Evolutionary conservation across 2,888 invertebrate species (phyloP), one percentile per base, ranked within the genome.

Genomic region (Andrena trimmerana): DNA sequence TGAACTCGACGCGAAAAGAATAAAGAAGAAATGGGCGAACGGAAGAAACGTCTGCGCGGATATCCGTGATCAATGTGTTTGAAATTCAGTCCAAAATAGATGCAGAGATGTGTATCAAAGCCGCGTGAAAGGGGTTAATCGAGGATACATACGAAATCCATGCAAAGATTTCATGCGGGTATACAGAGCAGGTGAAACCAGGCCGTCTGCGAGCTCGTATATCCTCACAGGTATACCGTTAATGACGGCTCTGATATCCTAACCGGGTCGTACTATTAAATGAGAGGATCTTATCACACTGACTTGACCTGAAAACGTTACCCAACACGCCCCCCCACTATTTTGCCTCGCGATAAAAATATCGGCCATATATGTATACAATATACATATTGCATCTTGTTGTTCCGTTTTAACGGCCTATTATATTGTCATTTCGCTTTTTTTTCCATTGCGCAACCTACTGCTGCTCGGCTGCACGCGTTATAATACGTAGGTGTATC

Each of bases 231-330:
- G 74, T 77, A 71, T 77, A 69, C 65, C 84, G 66, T 84, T 86
- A 83, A 84, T 80, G 84, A 81, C 82, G 65, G 75, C 50, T 72
- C 69, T 78, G 78, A 81, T 83, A 80, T 73, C 73, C 84, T 73
- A 74, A 83, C 57, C 78, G 76, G 59, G 63, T 42, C 70, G 62
- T 72, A 57, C 70, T 75, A 66, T 79, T 78, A 81, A 79, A 83
- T 63, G 83, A 85, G 75, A 72, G 77, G 70, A 83, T 88, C 81
- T 87, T 81, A 86, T 83, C 88, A 74, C 71, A 57, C 54, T 79
- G 71, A 69, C 87, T 89, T 87, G 90, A 90, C 84, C 86, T 79
- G 84, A 88, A 86, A 89, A 79, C 81, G 78, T 74, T 67, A 66
- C 67, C 66, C 33, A 72, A 65, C 71, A 60, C 74, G 54, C 67